Conservation (phyloP, 2,888 invertebrate species). For the Teleogryllus oceanicus region DNA sequence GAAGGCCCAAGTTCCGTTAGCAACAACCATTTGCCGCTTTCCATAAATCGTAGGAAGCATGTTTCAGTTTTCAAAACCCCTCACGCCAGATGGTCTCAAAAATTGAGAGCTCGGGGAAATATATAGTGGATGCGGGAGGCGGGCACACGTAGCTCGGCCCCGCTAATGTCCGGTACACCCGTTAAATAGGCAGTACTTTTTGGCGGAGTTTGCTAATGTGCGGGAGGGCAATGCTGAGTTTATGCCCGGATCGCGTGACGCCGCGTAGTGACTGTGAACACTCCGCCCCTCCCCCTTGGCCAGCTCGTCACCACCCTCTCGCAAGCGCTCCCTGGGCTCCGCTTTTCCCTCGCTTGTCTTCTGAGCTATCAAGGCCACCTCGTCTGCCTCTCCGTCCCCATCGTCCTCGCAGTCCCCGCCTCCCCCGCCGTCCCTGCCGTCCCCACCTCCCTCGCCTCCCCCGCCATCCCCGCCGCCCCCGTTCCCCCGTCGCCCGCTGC, state of each 20-base stretch:
- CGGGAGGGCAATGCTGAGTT: background rate
- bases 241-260: conserved; percentile 1
- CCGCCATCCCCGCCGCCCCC: too few relatives aligned
- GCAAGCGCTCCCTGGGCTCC: background rate
- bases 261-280: background rate
- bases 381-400: too few relatives aligned
- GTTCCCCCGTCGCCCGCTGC: too few relatives aligned
- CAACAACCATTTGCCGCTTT: background rate
- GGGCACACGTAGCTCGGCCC: background rate
- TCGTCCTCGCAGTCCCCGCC: too few relatives aligned
- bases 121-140: background rate
- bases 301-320: background rate
- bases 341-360: background rate
- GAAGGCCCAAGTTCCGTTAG: conserved; percentile 7
- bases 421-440: too few relatives aligned
- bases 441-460: too few relatives aligned
- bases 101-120: background rate
- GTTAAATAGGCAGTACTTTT: conserved; percentile 1
- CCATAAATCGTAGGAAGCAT: background rate
- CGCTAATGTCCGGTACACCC: background rate
- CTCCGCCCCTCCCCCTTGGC: background rate
- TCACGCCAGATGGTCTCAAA: conserved; percentile 18
- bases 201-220: conserved; percentile 4
- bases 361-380: too few relatives aligned
- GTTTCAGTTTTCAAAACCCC: background rate